Conservation (phyloP, 2,113 vertebrate species). For the Syrrhaptes paradoxus region DNA sequence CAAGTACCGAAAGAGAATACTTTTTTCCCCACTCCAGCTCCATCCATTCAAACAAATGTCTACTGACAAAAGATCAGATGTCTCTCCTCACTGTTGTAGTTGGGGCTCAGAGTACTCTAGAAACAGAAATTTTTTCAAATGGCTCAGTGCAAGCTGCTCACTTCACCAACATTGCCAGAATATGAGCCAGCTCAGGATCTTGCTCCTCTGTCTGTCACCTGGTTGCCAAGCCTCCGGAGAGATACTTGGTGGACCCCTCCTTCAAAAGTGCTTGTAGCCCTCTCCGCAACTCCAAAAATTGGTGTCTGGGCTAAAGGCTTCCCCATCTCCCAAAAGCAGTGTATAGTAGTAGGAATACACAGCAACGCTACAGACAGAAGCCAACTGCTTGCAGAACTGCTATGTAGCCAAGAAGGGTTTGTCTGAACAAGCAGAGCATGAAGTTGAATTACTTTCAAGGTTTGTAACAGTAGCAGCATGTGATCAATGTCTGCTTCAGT, state of each 20-base stretch:
- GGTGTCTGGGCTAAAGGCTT: not conserved
- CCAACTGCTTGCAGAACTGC: constrained; percentile 42
- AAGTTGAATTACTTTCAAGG: not conserved
- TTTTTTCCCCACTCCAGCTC: not conserved
- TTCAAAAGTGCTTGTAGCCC: not conserved
- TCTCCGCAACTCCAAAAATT: not conserved
- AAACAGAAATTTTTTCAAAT: constrained; percentile 46
- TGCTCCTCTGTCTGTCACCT: not conserved
- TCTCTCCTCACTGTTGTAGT: not conserved
- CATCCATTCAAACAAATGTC: not conserved
- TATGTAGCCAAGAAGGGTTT: not conserved
- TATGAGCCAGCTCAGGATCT: not conserved
- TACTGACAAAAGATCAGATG: not conserved
- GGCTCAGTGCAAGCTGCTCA: constrained; percentile 11
- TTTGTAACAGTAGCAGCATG: not conserved
- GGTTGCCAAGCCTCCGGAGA: not conserved
- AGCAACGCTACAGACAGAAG: not conserved
- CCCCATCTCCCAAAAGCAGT: not conserved
- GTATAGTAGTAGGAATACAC: not conserved
- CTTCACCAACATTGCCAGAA: not conserved
- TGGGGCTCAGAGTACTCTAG: not conserved
- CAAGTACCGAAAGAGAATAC: not conserved
- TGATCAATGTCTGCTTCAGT: not conserved
- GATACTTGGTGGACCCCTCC: not conserved
- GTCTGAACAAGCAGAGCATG: not conserved